Percentiles rank a stretch among this genome's conserved stretches.
Evolutionary conservation across 2,888 invertebrate species (phyloP).

Genomic region (Antheraea yamamai): DNA sequence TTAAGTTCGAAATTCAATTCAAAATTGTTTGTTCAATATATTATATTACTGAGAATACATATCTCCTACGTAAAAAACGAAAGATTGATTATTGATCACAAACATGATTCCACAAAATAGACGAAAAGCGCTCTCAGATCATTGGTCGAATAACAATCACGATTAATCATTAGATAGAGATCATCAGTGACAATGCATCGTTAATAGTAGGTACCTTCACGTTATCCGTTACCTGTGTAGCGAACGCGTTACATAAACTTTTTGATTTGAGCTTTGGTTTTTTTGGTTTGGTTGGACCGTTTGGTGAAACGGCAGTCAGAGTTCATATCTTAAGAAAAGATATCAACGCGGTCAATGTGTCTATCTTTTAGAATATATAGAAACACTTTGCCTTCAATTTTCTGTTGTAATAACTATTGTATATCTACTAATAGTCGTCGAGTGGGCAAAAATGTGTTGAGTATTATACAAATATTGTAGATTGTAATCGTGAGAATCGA

Average conservation of each 20-base stretch:
- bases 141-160: slow-evolving; percentile 18
- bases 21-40: too few species aligned
- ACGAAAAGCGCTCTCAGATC: slow-evolving; percentile 27
- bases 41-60: too few species aligned
- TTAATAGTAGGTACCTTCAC: slow-evolving; percentile 11
- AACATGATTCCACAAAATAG: slow-evolving; percentile 13
- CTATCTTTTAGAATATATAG: not conserved
- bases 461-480: too few species aligned
- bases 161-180: slow-evolving; percentile 33
- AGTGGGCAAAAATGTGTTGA: too few species aligned
- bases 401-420: not conserved
- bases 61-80: not conserved
- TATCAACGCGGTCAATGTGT: slow-evolving; percentile 40
- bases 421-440: too few species aligned
- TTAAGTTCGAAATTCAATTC: too few species aligned
- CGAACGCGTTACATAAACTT: not conserved
- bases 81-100: not conserved
- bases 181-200: slow-evolving; percentile 33
- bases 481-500: too few species aligned
- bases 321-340: slow-evolving; percentile 34
- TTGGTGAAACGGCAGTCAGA: too few species aligned
- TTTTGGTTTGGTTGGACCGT: too few species aligned
- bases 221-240: not conserved
- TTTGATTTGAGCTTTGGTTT: too few species aligned
- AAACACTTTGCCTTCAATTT: not conserved